Evolutionary conservation across 2,888 invertebrate species (phyloP).

Genomic region (Tetrapedia diversipes): DNA sequence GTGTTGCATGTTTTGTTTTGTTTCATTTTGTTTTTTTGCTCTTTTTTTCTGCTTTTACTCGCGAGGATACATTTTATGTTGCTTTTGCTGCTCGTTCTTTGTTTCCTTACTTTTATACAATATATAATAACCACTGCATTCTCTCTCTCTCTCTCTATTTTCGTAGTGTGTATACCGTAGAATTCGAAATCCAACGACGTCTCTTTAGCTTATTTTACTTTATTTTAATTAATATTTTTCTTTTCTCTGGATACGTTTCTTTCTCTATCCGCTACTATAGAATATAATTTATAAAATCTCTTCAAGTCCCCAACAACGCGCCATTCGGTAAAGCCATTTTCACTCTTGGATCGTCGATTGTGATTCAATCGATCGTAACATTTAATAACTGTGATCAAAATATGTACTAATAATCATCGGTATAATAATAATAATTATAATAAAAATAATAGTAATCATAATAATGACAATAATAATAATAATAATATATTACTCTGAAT

Average conservation of each 20-base stretch:
- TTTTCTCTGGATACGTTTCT: constrained; percentile 32
- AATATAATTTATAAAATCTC: constrained; percentile 76
- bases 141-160: too few species aligned
- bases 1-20: constrained; percentile 40
- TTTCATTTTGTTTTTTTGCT: too few species aligned
- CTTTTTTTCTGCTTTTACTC: constrained; percentile 8
- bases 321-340: constrained; percentile 59
- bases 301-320: constrained; percentile 74
- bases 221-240: not conserved
- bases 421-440: constrained; percentile 49
- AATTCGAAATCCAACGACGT: constrained; percentile 49
- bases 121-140: constrained; percentile 49
- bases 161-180: constrained; percentile 38
- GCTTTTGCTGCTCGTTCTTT: not conserved
- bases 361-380: constrained; percentile 65
- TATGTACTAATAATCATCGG: constrained; percentile 57
- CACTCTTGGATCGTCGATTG: constrained; percentile 64
- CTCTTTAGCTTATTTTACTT: not conserved
- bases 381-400: constrained; percentile 60
- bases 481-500: constrained; percentile 75
- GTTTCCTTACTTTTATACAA: constrained; percentile 60
- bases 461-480: constrained; percentile 52
- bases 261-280: constrained; percentile 52
- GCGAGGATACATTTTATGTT: constrained; percentile 2
- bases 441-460: constrained; percentile 45